phyloP scores from a whole-genome alignment of 2,888 invertebrate species.

The Anoplius nigerrimus region DNA sequence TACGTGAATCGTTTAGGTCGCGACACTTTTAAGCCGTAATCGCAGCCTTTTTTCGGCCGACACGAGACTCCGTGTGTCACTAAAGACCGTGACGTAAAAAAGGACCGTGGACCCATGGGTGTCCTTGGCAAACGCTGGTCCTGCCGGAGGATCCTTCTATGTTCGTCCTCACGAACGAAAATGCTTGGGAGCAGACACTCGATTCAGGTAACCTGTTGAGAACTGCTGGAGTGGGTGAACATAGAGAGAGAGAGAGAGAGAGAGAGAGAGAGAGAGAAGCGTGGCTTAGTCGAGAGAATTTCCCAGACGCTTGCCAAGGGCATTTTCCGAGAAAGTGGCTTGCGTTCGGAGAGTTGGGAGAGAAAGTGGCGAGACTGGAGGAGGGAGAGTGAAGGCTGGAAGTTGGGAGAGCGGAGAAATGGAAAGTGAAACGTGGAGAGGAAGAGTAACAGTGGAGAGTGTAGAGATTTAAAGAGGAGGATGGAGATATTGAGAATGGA shows the following conservation, averaged over 20 bases:
- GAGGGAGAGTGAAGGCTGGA: constrained; percentile 1
- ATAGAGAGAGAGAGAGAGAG: constrained; percentile 51
- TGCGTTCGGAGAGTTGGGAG: constrained; percentile 10
- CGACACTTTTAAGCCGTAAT: too few relatives aligned
- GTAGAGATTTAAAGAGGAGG: background rate
- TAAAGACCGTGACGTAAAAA: constrained; percentile 3
- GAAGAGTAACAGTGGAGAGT: too few relatives aligned
- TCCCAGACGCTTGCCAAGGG: constrained; percentile 61
- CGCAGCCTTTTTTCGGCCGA: too few relatives aligned
- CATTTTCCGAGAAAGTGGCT: constrained; percentile 59
- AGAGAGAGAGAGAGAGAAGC: constrained; percentile 53
- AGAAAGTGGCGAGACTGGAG: constrained; percentile 21
- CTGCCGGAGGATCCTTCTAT: too few relatives aligned
- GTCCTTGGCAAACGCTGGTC: too few relatives aligned
- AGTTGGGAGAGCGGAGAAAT: background rate
- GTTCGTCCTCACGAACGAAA: background rate
- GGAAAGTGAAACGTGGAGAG: background rate
- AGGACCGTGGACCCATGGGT: background rate
- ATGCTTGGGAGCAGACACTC: constrained; percentile 7
- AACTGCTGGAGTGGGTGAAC: constrained; percentile 58
- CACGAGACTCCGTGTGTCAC: too few relatives aligned
- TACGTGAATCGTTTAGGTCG: too few relatives aligned
- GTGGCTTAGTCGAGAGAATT: constrained; percentile 62
- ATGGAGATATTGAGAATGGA: too few relatives aligned
- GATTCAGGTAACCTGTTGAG: constrained; percentile 66